Base-by-base conservation (phyloP, 1,140 invertebrate genomes). In the Papilio polytes region DNA sequence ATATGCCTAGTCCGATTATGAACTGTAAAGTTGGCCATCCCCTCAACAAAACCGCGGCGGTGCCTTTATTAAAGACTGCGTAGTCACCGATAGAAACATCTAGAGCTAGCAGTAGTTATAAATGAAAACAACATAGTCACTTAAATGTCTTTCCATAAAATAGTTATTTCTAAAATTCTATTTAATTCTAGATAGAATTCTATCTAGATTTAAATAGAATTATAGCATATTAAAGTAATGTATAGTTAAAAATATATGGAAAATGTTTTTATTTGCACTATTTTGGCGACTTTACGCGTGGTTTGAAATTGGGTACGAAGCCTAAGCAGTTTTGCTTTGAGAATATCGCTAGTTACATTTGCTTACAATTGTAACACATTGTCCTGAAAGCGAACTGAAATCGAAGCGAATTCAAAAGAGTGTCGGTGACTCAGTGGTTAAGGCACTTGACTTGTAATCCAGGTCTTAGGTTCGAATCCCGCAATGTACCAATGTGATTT, bases 61-160 rank as follows among this genome's bases (percentile, higher is more conserved):
- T 83, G 80, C 76, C 80, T 83, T 83, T 20, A 9, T 73, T 22
- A 36, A 80, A 76, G 80, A 81, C 80, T 81, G 80, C 46, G 10
- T 76, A 59, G 46, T 80, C 56, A 15, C 13, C 70, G 9, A 15
- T 56, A 20, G 53, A 51, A 51, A 51, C 15, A 51, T 51, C 53
- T 56, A 56, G 53, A 56, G 20, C 18, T 56, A 56, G n/a, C n/a
- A 20, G 20, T 56, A 51, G 18, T 51, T 15, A 56, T 56, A 56
- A 56, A 9, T 56, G 20, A 56, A 56, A 56, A 56, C 53, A 56
- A 56, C 53, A 56, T 56, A 18, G n/a, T 56, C 53, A 56, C 53
- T 20, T 20, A n/a, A 9, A 9, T 56, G 53, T 56, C 53, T 56
- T n/a, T 20, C 18, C 53, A 51, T n/a, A 56, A n/a, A 9, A 56